Evolutionary conservation across 2,888 invertebrate species (phyloP).

Genomic region (Chrysodeixis includens): DNA sequence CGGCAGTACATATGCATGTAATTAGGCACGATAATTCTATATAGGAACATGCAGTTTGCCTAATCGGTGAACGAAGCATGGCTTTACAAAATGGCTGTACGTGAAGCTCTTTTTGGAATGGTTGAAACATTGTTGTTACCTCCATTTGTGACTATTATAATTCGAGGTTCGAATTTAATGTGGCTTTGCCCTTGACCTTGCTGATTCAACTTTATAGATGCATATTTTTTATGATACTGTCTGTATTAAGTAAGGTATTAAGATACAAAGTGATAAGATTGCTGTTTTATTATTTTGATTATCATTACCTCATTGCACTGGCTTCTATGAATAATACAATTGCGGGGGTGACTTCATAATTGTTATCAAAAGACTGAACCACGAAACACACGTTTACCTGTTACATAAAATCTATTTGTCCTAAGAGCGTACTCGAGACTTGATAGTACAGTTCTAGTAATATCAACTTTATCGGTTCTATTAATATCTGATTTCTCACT

Average conservation of each 20-base stretch:
- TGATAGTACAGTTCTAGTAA: conserved; percentile 31
- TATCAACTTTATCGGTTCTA: conserved; percentile 35
- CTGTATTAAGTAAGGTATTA: not conserved
- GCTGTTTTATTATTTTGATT: not conserved
- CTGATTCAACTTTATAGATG: conserved; percentile 1
- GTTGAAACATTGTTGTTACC: not conserved
- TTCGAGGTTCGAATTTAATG: not conserved
- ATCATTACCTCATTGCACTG: not conserved
- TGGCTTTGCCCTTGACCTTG: not conserved
- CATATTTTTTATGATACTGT: not conserved
- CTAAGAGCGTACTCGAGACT: conserved; percentile 21
- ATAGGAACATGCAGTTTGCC: conserved; percentile 21
- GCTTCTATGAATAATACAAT: conserved; percentile 9
- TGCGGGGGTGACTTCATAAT: conserved; percentile 14
- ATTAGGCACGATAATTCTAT: conserved; percentile 40
- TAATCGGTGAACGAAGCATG: not conserved
- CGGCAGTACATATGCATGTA: conserved; percentile 48
- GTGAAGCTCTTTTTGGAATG: not conserved
- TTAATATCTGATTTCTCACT: conserved; percentile 30
- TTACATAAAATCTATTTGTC: conserved; percentile 9
- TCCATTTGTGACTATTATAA: not conserved
- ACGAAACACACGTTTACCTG: not conserved
- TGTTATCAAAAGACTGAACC: conserved; percentile 16
- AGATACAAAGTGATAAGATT: not conserved
- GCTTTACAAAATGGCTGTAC: not conserved